Conservation (phyloP, 2,113 vertebrate genomes). For the Carassius auratus region DNA sequence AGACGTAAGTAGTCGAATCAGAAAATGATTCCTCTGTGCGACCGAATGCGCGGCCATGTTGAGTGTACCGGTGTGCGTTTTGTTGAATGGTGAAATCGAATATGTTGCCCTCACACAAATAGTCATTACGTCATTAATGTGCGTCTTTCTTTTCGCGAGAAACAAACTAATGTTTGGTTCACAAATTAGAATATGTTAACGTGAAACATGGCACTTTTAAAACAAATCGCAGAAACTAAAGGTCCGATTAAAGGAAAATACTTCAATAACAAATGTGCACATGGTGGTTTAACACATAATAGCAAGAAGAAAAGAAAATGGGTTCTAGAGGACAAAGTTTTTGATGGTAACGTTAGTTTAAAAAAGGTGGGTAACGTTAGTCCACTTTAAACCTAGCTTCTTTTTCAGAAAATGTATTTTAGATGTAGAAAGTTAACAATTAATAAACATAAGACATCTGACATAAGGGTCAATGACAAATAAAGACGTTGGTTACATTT, state of each 20-base stretch:
- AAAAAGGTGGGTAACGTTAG: slow-evolving; percentile 76
- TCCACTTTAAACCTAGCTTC: neutral
- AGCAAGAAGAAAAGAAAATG: slow-evolving; percentile 73
- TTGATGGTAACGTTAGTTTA: slow-evolving; percentile 81
- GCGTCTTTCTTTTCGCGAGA: slow-evolving; percentile 46
- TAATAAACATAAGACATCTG: neutral
- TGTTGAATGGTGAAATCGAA: neutral
- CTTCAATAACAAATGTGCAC: slow-evolving; percentile 9
- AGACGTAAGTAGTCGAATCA: neutral
- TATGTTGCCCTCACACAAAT: slow-evolving; percentile 1
- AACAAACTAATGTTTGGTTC: too few species aligned
- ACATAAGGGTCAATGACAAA: neutral
- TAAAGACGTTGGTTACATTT: too few species aligned
- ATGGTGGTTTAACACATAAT: slow-evolving; percentile 4
- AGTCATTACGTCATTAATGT: slow-evolving; percentile 57
- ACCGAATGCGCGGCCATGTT: neutral
- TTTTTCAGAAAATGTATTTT: neutral
- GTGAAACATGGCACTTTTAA: slow-evolving; percentile 62
- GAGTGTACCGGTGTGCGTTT: neutral
- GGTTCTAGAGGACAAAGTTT: slow-evolving; percentile 69
- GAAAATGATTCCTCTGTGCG: neutral
- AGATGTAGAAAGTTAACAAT: neutral
- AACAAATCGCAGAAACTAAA: slow-evolving; percentile 55
- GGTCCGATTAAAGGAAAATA: slow-evolving; percentile 45
- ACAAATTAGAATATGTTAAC: too few species aligned